Conservation (phyloP, 1,140 invertebrate genomes). For the Paralvinella palmiformis region DNA sequence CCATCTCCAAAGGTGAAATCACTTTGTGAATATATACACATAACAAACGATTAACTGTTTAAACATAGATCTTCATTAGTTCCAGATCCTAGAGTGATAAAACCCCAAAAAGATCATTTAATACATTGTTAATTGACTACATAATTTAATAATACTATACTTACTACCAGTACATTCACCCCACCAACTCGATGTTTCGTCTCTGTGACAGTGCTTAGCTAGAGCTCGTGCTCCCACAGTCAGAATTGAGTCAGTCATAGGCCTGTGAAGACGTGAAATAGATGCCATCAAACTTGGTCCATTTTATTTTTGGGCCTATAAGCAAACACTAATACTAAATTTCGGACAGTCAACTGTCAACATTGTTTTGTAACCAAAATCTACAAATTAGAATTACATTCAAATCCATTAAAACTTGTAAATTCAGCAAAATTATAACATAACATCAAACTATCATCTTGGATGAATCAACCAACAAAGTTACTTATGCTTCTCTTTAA, state of each 20-base stretch:
- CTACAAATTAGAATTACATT: background rate
- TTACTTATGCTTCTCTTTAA: slow-evolving; percentile 31
- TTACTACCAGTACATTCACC: slow-evolving; percentile 39
- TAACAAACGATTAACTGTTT: too few species aligned
- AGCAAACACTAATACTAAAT: background rate
- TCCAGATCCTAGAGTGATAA: too few species aligned
- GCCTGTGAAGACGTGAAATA: slow-evolving; percentile 1
- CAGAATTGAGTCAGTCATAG: slow-evolving; percentile 23
- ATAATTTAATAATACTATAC: too few species aligned
- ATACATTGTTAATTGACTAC: too few species aligned
- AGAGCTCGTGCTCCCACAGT: slow-evolving; percentile 41
- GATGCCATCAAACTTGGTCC: background rate
- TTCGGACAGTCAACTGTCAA: background rate
- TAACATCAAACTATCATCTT: background rate
- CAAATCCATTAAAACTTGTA: background rate
- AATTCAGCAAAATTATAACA: background rate
- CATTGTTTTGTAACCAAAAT: background rate
- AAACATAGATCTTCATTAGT: too few species aligned
- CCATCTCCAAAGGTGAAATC: too few species aligned
- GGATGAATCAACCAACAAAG: background rate
- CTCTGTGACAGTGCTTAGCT: slow-evolving; percentile 42
- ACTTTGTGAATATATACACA: too few species aligned
- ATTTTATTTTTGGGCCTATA: background rate
- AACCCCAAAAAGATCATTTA: too few species aligned
- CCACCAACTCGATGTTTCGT: slow-evolving; percentile 40